A percentile compares a stretch with the other conserved stretches of the same genome.
Conservation (phyloP, 2,113 vertebrate species). For the Monopterus albus region DNA sequence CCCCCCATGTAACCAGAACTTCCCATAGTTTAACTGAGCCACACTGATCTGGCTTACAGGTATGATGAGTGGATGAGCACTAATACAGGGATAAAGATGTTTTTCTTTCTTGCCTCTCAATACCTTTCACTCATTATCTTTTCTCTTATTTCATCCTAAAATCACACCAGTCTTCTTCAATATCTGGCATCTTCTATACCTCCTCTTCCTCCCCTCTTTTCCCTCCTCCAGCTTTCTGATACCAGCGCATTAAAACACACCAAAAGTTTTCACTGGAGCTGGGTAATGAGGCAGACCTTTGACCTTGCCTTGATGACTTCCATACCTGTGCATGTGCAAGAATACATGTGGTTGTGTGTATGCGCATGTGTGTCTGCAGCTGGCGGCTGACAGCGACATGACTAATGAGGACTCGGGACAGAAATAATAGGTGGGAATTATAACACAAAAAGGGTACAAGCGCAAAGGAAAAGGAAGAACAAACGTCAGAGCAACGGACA, state of each 20-base stretch:
- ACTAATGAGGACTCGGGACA: slow-evolving; percentile 97
- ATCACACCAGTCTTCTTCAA: slow-evolving; percentile 37
- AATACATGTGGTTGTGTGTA: slow-evolving; percentile 86
- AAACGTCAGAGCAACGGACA: slow-evolving; percentile 50
- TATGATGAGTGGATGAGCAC: slow-evolving; percentile 57
- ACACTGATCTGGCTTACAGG: slow-evolving; percentile 89
- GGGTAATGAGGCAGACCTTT: slow-evolving; percentile 99
- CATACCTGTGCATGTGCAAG: slow-evolving; percentile 95
- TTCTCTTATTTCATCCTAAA: slow-evolving; percentile 32
- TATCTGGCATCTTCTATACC: slow-evolving; percentile 30
- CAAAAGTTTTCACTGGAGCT: slow-evolving; percentile 97
- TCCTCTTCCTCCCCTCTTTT: slow-evolving; percentile 9
- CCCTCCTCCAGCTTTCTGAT: slow-evolving; percentile 72
- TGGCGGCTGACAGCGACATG: slow-evolving; percentile 93
- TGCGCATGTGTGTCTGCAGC: slow-evolving; percentile 90
- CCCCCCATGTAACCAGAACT: slow-evolving; percentile 37
- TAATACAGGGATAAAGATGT: slow-evolving; percentile 15
- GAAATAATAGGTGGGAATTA: slow-evolving; percentile 94
- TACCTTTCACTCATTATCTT: not conserved
- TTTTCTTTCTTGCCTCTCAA: not conserved
- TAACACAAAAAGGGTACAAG: slow-evolving; percentile 71
- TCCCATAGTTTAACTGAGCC: slow-evolving; percentile 80
- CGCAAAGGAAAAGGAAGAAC: slow-evolving; percentile 70
- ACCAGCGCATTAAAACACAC: slow-evolving; percentile 91
- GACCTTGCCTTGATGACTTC: slow-evolving; percentile 96